Percentiles rank a stretch among this genome's conserved stretches.
These are phyloP conservation scores for Patagioenas fasciata DNA, from an alignment of 2,113 vertebrate species.

Conservation along the genomic window DNA sequence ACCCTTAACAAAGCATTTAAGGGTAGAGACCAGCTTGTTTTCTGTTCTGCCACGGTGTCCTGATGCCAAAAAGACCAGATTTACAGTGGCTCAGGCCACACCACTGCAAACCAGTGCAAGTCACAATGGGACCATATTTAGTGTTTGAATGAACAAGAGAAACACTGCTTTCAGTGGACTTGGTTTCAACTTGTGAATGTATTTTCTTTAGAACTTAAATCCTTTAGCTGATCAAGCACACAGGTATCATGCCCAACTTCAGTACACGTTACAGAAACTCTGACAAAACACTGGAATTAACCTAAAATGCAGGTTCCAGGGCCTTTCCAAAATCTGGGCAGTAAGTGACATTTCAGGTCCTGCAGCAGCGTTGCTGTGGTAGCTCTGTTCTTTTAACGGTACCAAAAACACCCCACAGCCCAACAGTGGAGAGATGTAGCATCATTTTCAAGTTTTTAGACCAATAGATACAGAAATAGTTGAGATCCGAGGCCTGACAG, in stretches of 20 bases:
- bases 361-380: neutral
- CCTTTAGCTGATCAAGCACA: neutral
- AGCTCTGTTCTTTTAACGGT: neutral
- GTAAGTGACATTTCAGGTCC: neutral
- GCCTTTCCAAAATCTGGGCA: neutral
- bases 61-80: neutral
- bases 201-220: neutral
- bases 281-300: neutral
- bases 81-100: neutral
- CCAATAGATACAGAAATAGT: neutral
- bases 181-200: neutral
- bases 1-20: neutral
- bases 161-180: neutral
- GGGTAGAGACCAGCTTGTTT: neutral
- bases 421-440: neutral
- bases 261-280: neutral
- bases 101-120: neutral
- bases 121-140: accelerated
- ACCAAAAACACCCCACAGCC: too few species aligned
- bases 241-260: accelerated
- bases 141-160: neutral
- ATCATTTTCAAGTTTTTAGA: neutral
- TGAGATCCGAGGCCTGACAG: neutral
- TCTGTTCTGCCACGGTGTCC: neutral
- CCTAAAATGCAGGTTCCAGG: neutral